phyloP scores from a whole-genome alignment of 2,797 vertebrate genomes.

The Amblyraja radiata region DNA sequence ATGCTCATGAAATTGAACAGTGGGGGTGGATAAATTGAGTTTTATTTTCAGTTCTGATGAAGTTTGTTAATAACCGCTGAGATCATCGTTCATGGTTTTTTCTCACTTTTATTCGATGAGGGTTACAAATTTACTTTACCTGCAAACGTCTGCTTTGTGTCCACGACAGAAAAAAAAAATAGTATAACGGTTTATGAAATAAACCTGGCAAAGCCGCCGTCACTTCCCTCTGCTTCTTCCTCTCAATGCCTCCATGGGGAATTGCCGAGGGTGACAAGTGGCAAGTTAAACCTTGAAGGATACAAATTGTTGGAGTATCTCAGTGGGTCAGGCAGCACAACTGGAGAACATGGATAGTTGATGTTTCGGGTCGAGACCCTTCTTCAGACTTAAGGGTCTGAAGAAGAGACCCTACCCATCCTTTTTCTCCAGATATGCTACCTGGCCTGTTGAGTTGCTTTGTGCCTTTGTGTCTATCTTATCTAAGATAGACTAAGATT shows the following conservation, averaged over 20 bases:
- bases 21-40: not conserved
- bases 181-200: not conserved
- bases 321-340: no score
- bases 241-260: not conserved
- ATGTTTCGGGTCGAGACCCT: no score
- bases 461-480: no score
- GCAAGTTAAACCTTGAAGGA: not conserved
- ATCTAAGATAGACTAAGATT: no score
- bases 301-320: no score
- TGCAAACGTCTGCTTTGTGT: not conserved
- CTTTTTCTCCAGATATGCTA: no score
- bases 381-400: no score
- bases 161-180: not conserved
- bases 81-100: not conserved
- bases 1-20: not conserved
- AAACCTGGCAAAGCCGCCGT: not conserved
- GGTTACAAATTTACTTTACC: not conserved
- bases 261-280: not conserved
- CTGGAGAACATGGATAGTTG: no score
- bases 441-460: no score
- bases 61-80: not conserved
- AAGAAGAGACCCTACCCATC: no score
- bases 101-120: not conserved
- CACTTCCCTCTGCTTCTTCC: not conserved
- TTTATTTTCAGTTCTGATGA: not conserved